phyloP scores from a whole-genome alignment of 2,888 invertebrate genomes.

The Philereme transversata region DNA sequence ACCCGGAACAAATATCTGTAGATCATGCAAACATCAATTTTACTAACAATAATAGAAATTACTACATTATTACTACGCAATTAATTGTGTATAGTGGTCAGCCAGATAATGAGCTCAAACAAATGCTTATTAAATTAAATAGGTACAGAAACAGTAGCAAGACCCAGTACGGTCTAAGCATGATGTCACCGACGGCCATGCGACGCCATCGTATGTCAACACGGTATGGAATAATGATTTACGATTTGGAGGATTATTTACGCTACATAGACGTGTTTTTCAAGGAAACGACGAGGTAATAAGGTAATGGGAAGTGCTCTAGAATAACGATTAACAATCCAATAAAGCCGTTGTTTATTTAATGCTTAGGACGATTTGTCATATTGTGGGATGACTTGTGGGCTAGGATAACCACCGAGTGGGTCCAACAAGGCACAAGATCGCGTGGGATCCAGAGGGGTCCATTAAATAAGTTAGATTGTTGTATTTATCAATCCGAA shows the following conservation, averaged over 20 bases:
- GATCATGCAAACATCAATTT: no score
- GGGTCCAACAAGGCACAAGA: no score
- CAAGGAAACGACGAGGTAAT: conserved; percentile 12
- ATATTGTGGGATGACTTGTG: no score
- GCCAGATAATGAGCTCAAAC: conserved; percentile 45
- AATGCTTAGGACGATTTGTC: not conserved
- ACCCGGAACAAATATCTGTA: no score
- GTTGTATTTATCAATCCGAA: no score
- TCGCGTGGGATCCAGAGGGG: no score
- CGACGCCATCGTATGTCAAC: conserved; percentile 53
- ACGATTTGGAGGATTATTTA: conserved; percentile 38
- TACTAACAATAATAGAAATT: not conserved
- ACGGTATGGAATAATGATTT: conserved; percentile 46
- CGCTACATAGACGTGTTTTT: conserved; percentile 33
- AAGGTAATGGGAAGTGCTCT: conserved; percentile 3
- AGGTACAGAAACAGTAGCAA: conserved; percentile 52
- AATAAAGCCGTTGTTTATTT: not conserved
- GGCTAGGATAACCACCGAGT: no score
- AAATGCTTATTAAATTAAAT: conserved; percentile 56
- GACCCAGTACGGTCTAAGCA: conserved; percentile 39
- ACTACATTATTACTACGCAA: conserved; percentile 7
- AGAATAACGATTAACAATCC: conserved; percentile 1
- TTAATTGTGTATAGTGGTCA: conserved; percentile 42
- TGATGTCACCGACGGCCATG: conserved; percentile 59
- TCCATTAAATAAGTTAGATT: no score